These are phyloP conservation scores for Neomonachus schauinslandi DNA, from an alignment of 2,113 vertebrate genomes.

Conservation along the genomic window DNA sequence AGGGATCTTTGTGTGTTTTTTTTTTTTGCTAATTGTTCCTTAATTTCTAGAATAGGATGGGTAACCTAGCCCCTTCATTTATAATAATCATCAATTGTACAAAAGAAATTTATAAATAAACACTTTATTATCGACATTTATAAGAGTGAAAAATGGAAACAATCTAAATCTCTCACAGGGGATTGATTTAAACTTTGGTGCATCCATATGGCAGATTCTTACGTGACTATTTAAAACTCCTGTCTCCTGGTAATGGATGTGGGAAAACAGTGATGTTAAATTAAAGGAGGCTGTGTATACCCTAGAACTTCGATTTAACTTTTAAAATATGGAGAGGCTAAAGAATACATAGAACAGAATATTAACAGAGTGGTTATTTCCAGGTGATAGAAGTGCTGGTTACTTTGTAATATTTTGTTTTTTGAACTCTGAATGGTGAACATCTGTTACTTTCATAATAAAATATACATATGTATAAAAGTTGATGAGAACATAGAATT, in stretches of 20 bases:
- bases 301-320: slow-evolving; percentile 15
- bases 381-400: not conserved
- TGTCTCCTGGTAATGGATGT: slow-evolving; percentile 43
- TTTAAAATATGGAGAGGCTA: not conserved
- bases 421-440: not conserved
- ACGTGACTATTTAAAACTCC: slow-evolving; percentile 42
- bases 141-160: slow-evolving; percentile 49
- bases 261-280: slow-evolving; percentile 19
- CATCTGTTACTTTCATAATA: not conserved
- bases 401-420: slow-evolving; percentile 2
- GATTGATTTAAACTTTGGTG: slow-evolving; percentile 44
- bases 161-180: slow-evolving; percentile 21
- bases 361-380: not conserved
- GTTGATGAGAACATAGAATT: not conserved
- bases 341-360: not conserved
- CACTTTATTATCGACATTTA: slow-evolving; percentile 1
- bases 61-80: not conserved
- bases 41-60: not conserved
- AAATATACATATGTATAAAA: not conserved
- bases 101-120: slow-evolving; percentile 36
- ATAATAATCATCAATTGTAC: not conserved
- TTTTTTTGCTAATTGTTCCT: not conserved
- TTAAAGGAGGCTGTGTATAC: not conserved
- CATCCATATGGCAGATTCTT: slow-evolving; percentile 38
- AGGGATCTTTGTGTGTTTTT: not conserved